These are phyloP conservation scores for Platanista minor DNA, from an alignment of 2,113 vertebrate genomes.

Conservation along the genomic window DNA sequence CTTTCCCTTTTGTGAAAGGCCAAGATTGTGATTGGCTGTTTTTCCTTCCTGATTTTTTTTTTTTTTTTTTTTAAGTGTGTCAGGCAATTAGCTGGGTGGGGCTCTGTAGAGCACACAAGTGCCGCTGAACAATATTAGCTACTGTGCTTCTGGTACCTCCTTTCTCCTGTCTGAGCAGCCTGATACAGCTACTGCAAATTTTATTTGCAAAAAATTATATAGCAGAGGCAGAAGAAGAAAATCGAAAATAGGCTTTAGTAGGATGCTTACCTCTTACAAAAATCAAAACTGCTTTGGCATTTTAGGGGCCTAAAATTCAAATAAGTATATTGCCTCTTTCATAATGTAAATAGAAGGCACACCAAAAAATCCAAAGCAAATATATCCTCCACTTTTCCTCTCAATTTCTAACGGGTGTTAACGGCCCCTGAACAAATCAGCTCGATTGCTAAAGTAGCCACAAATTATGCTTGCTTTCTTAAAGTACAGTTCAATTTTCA, in stretches of 20 bases:
- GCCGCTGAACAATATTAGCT: constrained; percentile 35
- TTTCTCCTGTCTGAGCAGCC: constrained; percentile 50
- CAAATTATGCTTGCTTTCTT: constrained; percentile 80
- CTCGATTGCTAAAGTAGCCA: constrained; percentile 76
- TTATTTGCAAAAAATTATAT: constrained; percentile 54
- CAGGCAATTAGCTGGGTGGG: constrained; percentile 74
- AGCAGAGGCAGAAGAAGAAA: constrained; percentile 44
- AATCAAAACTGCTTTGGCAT: constrained; percentile 56
- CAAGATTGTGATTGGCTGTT: constrained; percentile 57
- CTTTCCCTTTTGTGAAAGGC: constrained; percentile 70
- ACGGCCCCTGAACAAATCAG: constrained; percentile 79
- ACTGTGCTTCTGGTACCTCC: constrained; percentile 21
- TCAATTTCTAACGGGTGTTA: constrained; percentile 80
- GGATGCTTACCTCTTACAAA: constrained; percentile 11
- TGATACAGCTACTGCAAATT: constrained; percentile 53
- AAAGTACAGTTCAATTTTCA: constrained; percentile 82
- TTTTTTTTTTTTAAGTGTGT: constrained; percentile 54
- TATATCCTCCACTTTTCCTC: constrained; percentile 73
- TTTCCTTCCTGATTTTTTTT: constrained; percentile 58
- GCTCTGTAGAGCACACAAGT: constrained; percentile 47
- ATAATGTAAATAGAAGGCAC: constrained; percentile 74
- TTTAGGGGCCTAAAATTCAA: constrained; percentile 47
- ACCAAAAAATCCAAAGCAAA: constrained; percentile 80
- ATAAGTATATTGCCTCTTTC: constrained; percentile 62
- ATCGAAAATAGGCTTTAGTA: constrained; percentile 23